Evolutionary conservation across 1,140 invertebrate genomes (phyloP).

Genomic region (Cyclina sinensis): DNA sequence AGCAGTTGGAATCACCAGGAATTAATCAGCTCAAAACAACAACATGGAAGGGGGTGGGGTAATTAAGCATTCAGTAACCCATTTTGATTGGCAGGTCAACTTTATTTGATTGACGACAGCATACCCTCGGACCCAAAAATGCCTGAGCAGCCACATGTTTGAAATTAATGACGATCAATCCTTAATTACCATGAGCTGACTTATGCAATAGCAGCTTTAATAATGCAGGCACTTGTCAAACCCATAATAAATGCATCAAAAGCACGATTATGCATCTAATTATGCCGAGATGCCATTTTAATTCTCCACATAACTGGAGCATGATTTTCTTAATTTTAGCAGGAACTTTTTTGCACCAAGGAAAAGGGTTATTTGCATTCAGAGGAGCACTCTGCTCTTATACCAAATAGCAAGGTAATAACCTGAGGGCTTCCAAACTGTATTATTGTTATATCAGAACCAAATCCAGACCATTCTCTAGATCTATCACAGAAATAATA

Average conservation of each 20-base stretch:
- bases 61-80: constrained; percentile 17
- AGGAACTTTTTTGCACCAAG: no score
- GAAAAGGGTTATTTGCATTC: no score
- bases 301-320: not conserved
- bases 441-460: no score
- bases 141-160: constrained; percentile 8
- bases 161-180: constrained; percentile 8
- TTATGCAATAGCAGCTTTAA: constrained; percentile 18
- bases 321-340: no score
- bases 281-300: not conserved
- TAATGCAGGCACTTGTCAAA: not conserved
- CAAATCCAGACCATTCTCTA: no score
- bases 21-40: not conserved
- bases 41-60: not conserved
- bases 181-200: not conserved
- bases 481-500: no score
- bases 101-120: constrained; percentile 13
- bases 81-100: constrained; percentile 28
- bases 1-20: not conserved
- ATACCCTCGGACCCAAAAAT: not conserved
- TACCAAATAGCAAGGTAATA: no score
- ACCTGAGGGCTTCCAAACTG: no score
- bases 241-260: constrained; percentile 29
- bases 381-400: no score
- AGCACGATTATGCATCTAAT: constrained; percentile 2